These are phyloP conservation scores for Indicator indicator DNA, from an alignment of 2,113 vertebrate genomes.

Conservation along the genomic window DNA sequence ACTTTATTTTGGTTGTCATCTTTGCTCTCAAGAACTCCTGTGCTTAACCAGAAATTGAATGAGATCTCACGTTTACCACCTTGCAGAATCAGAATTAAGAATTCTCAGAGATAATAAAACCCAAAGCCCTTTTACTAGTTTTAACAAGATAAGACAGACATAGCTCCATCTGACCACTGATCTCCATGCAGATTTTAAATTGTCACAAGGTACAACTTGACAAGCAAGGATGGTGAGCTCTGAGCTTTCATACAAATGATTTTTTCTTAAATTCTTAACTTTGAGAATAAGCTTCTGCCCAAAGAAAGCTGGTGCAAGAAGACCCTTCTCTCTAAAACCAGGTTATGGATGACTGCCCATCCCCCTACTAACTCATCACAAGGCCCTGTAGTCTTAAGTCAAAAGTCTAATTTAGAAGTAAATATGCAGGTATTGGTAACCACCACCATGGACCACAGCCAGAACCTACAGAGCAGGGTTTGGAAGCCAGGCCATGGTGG, in stretches of 20 bases:
- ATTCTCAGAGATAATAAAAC: background rate
- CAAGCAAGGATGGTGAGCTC: background rate
- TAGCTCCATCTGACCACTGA: background rate
- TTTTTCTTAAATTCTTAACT: background rate
- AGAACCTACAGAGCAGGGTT: background rate
- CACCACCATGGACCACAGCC: background rate
- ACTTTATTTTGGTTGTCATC: background rate
- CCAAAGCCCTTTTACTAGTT: background rate
- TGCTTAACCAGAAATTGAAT: background rate
- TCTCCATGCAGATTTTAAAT: background rate
- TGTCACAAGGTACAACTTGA: background rate
- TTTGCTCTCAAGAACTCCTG: background rate
- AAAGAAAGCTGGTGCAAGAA: background rate
- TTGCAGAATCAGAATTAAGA: background rate
- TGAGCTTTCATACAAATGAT: background rate
- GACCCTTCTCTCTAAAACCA: background rate
- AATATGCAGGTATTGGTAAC: rapidly evolving
- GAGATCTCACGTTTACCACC: background rate
- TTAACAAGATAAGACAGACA: background rate
- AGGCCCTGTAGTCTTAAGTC: background rate
- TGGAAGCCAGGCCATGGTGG: background rate
- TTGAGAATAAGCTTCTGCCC: background rate
- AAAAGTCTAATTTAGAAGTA: background rate
- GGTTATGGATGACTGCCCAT: background rate
- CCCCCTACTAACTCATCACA: background rate